These are phyloP conservation scores for Chaetops frenatus DNA, from an alignment of 2,113 vertebrate species.

Conservation along the genomic window DNA sequence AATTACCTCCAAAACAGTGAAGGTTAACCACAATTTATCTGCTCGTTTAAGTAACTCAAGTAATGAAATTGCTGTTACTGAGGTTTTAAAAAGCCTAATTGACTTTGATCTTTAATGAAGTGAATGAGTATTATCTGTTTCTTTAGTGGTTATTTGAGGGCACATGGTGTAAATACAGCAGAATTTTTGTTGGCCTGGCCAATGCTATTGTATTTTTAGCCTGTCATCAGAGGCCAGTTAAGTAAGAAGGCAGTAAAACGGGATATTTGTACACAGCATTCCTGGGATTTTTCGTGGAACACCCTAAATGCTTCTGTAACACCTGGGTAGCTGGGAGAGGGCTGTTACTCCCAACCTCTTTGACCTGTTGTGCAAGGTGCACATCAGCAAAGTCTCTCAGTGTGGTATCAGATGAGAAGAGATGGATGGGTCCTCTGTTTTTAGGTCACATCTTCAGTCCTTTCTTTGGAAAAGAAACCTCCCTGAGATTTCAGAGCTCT, in stretches of 20 bases:
- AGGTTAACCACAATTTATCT: not conserved
- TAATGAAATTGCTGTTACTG: not conserved
- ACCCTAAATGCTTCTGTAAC: not conserved
- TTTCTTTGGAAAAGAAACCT: not conserved
- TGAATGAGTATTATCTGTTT: not conserved
- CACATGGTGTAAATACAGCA: not conserved
- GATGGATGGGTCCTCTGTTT: not conserved
- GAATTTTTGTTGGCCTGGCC: not conserved
- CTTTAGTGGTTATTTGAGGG: not conserved
- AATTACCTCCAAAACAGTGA: not conserved
- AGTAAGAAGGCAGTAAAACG: not conserved
- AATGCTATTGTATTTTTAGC: not conserved
- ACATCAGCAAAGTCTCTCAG: not conserved
- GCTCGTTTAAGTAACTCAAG: not conserved
- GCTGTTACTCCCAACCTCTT: not conserved
- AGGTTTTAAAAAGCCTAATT: not conserved
- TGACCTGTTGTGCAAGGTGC: not conserved
- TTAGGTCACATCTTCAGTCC: not conserved
- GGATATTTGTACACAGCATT: not conserved
- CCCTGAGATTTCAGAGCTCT: not conserved
- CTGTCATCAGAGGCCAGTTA: not conserved
- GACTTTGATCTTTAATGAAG: not conserved
- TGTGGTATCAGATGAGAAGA: not conserved
- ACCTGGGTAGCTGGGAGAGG: not conserved
- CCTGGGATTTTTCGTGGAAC: conserved; percentile 1